Conservation (phyloP, 2,797 vertebrate genomes). For the Sus cebifrons region DNA sequence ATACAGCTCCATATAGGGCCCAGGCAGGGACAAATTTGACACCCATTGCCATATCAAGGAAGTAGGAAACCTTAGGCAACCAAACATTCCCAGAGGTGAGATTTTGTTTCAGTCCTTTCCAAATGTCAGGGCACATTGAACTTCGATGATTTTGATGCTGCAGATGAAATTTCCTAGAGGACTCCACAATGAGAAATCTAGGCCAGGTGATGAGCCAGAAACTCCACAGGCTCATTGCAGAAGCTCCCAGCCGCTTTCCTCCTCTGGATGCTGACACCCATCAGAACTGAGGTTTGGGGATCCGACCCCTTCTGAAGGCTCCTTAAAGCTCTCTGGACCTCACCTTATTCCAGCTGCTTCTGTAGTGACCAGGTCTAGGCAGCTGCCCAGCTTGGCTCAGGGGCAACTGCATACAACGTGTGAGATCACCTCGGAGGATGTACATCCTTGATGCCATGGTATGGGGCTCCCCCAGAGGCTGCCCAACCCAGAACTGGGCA, state of each 20-base stretch:
- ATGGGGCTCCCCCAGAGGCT: not conserved
- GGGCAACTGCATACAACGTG: fast-evolving
- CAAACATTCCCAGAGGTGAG: not conserved
- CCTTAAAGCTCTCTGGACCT: not conserved
- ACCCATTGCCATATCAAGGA: not conserved
- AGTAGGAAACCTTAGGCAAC: not conserved
- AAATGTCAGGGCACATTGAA: slow-evolving; percentile 4
- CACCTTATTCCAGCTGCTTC: not conserved
- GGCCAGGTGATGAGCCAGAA: not conserved
- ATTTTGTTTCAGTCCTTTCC: slow-evolving; percentile 25
- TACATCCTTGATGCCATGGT: not conserved
- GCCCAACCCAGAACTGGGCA: not conserved
- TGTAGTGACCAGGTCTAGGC: not conserved
- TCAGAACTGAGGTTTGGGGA: not conserved
- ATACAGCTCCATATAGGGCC: not conserved
- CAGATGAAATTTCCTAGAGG: slow-evolving; percentile 39
- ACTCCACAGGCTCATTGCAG: not conserved
- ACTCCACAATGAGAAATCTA: not conserved
- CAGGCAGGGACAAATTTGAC: not conserved
- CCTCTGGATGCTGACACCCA: not conserved
- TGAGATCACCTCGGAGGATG: not conserved
- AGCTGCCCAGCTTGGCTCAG: not conserved
- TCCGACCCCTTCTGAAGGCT: not conserved
- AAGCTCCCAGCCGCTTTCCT: not conserved
- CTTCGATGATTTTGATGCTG: not conserved